A percentile compares a stretch with the other conserved stretches of the same genome.
These are phyloP conservation scores for Athene cunicularia DNA, from an alignment of 2,113 vertebrate species.

Conservation along the genomic window DNA sequence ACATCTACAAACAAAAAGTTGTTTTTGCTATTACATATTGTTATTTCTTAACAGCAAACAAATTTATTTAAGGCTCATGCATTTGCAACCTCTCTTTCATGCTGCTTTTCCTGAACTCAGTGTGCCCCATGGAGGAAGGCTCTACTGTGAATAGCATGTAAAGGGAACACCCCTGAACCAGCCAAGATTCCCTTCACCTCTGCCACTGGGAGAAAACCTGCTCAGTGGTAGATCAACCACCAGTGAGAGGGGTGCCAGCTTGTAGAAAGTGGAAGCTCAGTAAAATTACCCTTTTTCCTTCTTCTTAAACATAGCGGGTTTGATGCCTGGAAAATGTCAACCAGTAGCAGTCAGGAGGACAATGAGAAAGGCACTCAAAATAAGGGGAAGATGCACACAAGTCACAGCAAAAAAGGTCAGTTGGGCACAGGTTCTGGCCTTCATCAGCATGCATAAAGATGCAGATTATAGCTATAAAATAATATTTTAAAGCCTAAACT, in stretches of 20 bases:
- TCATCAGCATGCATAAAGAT: background rate
- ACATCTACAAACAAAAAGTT: constrained; percentile 85
- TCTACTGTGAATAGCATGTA: background rate
- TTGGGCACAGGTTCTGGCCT: background rate
- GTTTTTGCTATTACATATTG: constrained; percentile 66
- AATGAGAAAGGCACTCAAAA: background rate
- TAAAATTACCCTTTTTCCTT: constrained; percentile 40
- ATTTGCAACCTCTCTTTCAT: background rate
- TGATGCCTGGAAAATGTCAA: constrained; percentile 40
- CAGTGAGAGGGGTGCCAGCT: background rate
- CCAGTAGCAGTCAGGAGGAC: constrained; percentile 40
- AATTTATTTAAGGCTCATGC: constrained; percentile 49
- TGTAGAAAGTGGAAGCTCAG: background rate
- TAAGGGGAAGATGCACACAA: background rate
- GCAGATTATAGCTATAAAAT: background rate
- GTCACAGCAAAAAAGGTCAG: background rate
- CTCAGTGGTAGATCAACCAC: background rate
- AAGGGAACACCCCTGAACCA: background rate
- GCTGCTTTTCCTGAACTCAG: background rate
- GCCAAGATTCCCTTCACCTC: constrained; percentile 1
- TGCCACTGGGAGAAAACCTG: background rate
- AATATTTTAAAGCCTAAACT: background rate
- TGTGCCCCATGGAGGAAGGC: background rate
- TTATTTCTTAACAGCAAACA: constrained; percentile 54
- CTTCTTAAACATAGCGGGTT: constrained; percentile 4